Conservation (phyloP, 1,140 invertebrate species). For the Scaptomyza graminum region DNA sequence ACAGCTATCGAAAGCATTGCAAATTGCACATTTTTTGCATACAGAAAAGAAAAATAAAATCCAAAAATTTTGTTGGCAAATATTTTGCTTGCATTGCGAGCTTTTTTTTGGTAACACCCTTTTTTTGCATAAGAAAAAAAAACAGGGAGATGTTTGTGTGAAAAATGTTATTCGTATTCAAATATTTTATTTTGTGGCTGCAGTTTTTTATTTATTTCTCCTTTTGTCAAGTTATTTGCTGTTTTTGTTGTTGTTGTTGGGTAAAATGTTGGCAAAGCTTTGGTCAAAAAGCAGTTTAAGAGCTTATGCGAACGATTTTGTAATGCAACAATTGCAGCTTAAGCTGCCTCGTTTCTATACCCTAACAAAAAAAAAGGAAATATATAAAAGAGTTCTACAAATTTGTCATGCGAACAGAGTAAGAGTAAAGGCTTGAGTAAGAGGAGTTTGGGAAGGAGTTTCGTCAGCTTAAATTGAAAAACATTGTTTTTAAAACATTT, state of each 20-base stretch:
- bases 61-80: conserved; percentile 25
- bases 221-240: neutral
- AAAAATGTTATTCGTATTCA: conserved; percentile 21
- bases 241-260: neutral
- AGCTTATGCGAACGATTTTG: conserved; percentile 16
- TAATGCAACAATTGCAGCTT: conserved; percentile 21
- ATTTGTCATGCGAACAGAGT: neutral
- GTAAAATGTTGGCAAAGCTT: conserved; percentile 13
- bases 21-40: conserved; percentile 15
- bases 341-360: conserved; percentile 4
- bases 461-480: too few species aligned
- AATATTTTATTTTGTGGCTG: conserved; percentile 8
- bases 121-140: conserved; percentile 4
- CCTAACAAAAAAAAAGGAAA: neutral
- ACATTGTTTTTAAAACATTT: too few species aligned
- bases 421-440: neutral
- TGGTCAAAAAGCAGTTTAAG: conserved; percentile 26
- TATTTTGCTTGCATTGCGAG: conserved; percentile 24
- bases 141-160: neutral
- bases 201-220: neutral
- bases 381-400: neutral
- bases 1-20: conserved; percentile 21
- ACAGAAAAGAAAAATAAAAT: neutral
- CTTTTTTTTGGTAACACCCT: conserved; percentile 24
- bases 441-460: too few species aligned